Evolutionary conservation across 2,797 vertebrate genomes (phyloP).

Genomic region (Peromyscus melanophrys): DNA sequence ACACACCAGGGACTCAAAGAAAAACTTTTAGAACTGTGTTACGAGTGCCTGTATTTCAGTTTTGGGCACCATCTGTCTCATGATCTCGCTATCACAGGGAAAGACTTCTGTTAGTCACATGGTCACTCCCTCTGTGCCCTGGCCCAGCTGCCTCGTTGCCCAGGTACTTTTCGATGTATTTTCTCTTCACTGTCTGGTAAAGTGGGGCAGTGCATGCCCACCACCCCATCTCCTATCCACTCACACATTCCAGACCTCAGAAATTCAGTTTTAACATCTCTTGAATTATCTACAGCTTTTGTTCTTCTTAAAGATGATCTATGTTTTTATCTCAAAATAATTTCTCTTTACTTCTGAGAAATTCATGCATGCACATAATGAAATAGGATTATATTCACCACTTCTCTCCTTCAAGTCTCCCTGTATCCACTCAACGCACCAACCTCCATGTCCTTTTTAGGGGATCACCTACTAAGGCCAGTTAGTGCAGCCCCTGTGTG

Average conservation of each 20-base stretch:
- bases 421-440: not conserved
- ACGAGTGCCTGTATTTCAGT: not conserved
- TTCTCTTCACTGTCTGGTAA: not conserved
- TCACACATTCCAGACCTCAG: not conserved
- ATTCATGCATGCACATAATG: not conserved
- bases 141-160: not conserved
- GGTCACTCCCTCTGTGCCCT: not conserved
- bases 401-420: not conserved
- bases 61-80: not conserved
- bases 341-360: not conserved
- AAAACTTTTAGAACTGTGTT: constrained; percentile 11
- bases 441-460: not conserved
- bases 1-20: not conserved
- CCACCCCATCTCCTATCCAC: not conserved
- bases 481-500: not conserved
- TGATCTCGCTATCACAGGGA: not conserved
- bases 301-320: not conserved
- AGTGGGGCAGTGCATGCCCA: no score
- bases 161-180: not conserved
- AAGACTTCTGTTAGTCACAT: not conserved
- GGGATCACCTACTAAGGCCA: not conserved
- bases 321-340: not conserved
- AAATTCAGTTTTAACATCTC: not conserved
- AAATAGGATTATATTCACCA: not conserved
- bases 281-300: not conserved